A percentile compares a stretch with the other conserved stretches of the same genome.
Evolutionary conservation across 2,888 invertebrate genomes (phyloP).

Genomic region (Alitta virens): DNA sequence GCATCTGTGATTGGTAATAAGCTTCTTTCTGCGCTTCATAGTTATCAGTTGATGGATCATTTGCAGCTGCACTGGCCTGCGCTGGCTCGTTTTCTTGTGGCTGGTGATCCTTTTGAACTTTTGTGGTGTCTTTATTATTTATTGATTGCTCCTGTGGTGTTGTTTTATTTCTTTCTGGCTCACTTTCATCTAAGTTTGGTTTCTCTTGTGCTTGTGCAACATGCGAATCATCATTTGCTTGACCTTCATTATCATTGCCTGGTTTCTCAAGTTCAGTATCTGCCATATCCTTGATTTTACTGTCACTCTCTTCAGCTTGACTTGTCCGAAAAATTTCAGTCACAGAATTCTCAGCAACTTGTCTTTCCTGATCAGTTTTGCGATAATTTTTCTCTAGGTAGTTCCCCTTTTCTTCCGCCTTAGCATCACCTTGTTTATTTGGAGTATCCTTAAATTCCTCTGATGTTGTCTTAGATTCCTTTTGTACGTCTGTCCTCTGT

Average conservation of each 20-base stretch:
- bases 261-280: too few species aligned
- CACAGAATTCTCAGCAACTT: neutral
- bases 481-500: too few species aligned
- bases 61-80: neutral
- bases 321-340: neutral
- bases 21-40: neutral
- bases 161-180: neutral
- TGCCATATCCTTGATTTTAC: neutral
- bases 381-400: too few species aligned
- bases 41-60: neutral
- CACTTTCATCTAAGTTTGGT: neutral
- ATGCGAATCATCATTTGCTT: neutral
- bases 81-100: neutral
- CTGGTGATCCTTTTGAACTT: neutral
- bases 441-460: too few species aligned
- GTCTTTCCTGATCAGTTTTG: too few species aligned
- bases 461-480: too few species aligned
- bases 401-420: too few species aligned
- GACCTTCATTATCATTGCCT: neutral
- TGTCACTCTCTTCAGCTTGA: neutral
- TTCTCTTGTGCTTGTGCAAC: neutral
- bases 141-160: neutral
- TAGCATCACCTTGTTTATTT: too few species aligned
- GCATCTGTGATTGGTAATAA: neutral
- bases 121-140: neutral